Evolutionary conservation across 2,797 vertebrate genomes (phyloP).

Genomic region (Pachyuromys duprasi): DNA sequence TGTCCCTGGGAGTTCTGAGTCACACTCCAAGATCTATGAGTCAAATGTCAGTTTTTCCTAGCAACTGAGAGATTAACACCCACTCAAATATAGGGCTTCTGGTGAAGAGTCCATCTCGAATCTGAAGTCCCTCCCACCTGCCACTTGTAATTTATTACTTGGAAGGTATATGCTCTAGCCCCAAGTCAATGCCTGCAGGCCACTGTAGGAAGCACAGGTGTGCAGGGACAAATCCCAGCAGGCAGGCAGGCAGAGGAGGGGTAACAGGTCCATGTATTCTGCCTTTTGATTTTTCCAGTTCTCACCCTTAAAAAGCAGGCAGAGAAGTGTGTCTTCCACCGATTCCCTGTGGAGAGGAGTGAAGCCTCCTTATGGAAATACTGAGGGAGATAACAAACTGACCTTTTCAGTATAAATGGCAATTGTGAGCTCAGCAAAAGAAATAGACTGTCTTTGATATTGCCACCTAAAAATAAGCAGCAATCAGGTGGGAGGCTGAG

Average conservation of each 20-base stretch:
- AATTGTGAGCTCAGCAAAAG: slow-evolving; percentile 10
- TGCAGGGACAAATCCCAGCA: neutral
- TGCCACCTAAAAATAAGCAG: slow-evolving; percentile 18
- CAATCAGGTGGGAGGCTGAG: neutral
- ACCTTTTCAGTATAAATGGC: slow-evolving; percentile 51
- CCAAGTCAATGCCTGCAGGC: neutral
- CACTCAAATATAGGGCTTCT: neutral
- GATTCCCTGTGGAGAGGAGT: neutral
- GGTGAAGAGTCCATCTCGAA: neutral
- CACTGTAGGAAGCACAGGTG: neutral
- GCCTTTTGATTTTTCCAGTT: neutral
- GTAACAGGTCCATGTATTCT: neutral
- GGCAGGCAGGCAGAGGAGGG: neutral
- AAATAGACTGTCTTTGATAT: neutral
- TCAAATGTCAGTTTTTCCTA: slow-evolving; percentile 15
- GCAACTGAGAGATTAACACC: neutral
- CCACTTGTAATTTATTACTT: neutral
- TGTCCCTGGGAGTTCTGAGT: neutral
- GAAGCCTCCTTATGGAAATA: neutral
- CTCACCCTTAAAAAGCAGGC: neutral
- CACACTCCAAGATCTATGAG: neutral
- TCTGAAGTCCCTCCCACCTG: neutral
- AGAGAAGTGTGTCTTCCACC: neutral
- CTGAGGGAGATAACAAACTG: neutral
- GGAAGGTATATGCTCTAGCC: neutral